These are phyloP conservation scores for Podarcis cretensis DNA, from an alignment of 2,113 vertebrate genomes.

Conservation along the genomic window DNA sequence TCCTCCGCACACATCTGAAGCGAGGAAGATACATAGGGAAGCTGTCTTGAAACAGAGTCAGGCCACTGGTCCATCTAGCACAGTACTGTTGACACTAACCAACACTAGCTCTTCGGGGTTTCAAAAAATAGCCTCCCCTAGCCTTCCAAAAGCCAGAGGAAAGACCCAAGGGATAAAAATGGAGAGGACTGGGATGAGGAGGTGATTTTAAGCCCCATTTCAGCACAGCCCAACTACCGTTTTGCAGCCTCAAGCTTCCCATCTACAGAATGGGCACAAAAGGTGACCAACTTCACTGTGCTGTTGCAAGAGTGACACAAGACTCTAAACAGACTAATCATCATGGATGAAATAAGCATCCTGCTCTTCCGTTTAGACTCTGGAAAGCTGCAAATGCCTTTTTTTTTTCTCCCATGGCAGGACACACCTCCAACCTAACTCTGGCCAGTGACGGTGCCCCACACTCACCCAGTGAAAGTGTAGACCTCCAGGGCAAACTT, in stretches of 20 bases:
- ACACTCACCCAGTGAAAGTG: conserved; percentile 89
- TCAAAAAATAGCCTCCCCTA: no score
- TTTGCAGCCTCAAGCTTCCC: background rate
- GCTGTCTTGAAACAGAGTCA: no score
- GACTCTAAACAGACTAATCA: background rate
- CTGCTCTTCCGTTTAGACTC: background rate
- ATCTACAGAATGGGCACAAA: background rate
- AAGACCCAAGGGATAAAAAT: no score
- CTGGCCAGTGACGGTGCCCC: background rate
- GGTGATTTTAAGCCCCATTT: no score
- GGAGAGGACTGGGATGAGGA: no score
- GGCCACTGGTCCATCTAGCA: no score
- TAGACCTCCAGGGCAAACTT: conserved; percentile 97
- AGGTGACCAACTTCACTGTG: background rate
- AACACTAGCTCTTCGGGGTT: no score
- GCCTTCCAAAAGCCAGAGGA: no score
- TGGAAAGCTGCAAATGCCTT: background rate
- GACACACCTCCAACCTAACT: background rate
- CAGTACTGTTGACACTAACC: no score
- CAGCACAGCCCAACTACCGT: no score
- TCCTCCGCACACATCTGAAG: background rate
- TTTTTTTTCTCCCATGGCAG: no score
- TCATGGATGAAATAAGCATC: background rate
- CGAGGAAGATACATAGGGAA: background rate
- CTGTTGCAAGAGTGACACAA: background rate